Percentiles rank a stretch among this genome's conserved stretches.
Evolutionary conservation across 2,797 vertebrate species (phyloP).

Genomic region (Melopsittacus undulatus): DNA sequence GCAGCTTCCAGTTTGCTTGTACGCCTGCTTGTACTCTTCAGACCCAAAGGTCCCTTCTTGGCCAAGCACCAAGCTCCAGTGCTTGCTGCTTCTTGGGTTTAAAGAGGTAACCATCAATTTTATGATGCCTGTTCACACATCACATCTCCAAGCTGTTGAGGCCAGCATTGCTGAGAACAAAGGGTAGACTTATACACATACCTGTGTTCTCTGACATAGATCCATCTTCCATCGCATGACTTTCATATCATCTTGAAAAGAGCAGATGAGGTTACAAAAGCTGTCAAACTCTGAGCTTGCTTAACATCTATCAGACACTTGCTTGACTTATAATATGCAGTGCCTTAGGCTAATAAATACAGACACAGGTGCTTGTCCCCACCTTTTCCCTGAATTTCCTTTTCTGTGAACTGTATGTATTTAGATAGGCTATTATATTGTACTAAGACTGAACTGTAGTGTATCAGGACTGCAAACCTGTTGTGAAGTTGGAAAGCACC

Average conservation of each 20-base stretch:
- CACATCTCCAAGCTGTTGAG: rapidly evolving
- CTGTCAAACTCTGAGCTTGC: not conserved
- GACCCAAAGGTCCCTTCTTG: not conserved
- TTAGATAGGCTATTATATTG: not conserved
- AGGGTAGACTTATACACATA: not conserved
- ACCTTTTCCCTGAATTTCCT: not conserved
- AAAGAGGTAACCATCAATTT: not conserved
- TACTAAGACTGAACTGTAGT: not conserved
- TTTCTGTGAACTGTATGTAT: not conserved
- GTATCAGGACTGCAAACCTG: not conserved
- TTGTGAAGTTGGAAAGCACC: not conserved
- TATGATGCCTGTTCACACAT: not conserved
- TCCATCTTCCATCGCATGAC: not conserved
- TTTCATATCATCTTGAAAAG: not conserved
- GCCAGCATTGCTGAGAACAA: not conserved
- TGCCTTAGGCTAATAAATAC: not conserved
- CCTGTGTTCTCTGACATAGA: not conserved
- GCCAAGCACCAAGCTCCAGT: not conserved
- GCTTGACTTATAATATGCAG: not conserved
- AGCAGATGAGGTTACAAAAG: not conserved
- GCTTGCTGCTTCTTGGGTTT: not conserved
- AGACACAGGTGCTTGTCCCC: slow-evolving; percentile 21
- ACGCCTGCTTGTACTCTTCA: not conserved
- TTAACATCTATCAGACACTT: not conserved
- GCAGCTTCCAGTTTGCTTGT: not conserved